Evolutionary conservation across 2,797 vertebrate genomes (phyloP), one percentile per base, ranked within the genome.

Genomic region (Forpus xanthops): DNA sequence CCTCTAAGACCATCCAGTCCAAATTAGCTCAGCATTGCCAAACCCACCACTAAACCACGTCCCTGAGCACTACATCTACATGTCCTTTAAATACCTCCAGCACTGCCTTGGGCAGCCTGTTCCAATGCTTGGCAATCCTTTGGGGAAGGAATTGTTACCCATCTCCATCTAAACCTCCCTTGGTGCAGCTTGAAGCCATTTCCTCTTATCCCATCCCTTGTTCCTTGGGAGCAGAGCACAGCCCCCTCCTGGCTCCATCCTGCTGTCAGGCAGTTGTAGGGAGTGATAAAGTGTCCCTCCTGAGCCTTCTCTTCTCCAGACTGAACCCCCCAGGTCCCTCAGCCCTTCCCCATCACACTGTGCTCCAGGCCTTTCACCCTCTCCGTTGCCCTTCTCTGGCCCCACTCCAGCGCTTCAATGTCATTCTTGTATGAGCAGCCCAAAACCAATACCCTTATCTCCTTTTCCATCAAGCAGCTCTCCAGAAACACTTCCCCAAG

Each of bases 161-260:
- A 7, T 10, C 19, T 41, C 17, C 66, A n/a, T 12, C 30, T 20
- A 66, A 66, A 60, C 7, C 50, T 24, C 6, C 25, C 25, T 3
- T 16, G 42, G 5, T 17, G 42, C 56, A 10, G 7, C n/a, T 44
- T 64, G 44, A 47, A 21, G 20, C 25, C 7, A 2, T 27, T 72
- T 41, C n/a, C 14, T 33, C 58, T 58, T 52, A 30, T 72, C 28
- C 14, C 64, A 17, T 30, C 55, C 3, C 5, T 50, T 65, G 8
- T 33, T 30, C 15, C 9, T 4, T 58, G 37, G 30, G 24, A 83
- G 6, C 50, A 21, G 56, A n/a, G 16, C 28, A 4, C 0, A 0
- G 18, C 7, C 3, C 16, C 73, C 45, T 33, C 3, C n/a, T 58
- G 37, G 6, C 8, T 39, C 16, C 65, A 33, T 0, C 3, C 14